These are phyloP conservation scores for Scaptodrosophila lebanonensis DNA, from an alignment of 1,140 invertebrate species.

Conservation along the genomic window DNA sequence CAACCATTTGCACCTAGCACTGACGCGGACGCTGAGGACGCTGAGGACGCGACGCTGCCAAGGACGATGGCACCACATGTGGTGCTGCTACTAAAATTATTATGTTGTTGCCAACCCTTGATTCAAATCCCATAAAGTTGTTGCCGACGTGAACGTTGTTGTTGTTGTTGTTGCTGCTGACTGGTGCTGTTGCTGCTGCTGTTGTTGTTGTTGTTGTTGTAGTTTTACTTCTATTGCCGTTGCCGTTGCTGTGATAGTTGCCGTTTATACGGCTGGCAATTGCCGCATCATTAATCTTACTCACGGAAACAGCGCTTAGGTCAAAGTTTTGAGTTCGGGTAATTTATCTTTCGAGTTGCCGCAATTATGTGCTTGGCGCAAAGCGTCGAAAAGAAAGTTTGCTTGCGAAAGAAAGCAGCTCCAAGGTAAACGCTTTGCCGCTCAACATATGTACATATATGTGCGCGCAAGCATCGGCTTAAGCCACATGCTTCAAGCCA, in stretches of 20 bases:
- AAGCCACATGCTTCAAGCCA: no score
- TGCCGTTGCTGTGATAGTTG: conserved; percentile 64
- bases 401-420: conserved; percentile 1
- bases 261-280: conserved; percentile 64
- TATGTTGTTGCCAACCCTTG: conserved; percentile 66
- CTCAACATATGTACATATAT: no score
- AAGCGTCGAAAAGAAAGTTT: neutral
- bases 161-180: conserved; percentile 6
- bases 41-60: conserved; percentile 22
- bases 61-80: conserved; percentile 63
- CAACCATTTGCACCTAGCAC: conserved; percentile 62
- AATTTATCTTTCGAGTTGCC: conserved; percentile 70
- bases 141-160: conserved; percentile 29
- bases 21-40: conserved; percentile 2
- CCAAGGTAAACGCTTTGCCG: conserved; percentile 7
- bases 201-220: conserved; percentile 59
- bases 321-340: conserved; percentile 72
- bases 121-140: conserved; percentile 73
- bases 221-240: no score
- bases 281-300: conserved; percentile 68
- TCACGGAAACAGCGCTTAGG: conserved; percentile 71
- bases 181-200: conserved; percentile 8
- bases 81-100: conserved; percentile 61
- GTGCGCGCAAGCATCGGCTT: no score
- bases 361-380: conserved; percentile 58